Conservation (phyloP, 2,113 vertebrate genomes). For the Oenanthe melanoleuca region DNA sequence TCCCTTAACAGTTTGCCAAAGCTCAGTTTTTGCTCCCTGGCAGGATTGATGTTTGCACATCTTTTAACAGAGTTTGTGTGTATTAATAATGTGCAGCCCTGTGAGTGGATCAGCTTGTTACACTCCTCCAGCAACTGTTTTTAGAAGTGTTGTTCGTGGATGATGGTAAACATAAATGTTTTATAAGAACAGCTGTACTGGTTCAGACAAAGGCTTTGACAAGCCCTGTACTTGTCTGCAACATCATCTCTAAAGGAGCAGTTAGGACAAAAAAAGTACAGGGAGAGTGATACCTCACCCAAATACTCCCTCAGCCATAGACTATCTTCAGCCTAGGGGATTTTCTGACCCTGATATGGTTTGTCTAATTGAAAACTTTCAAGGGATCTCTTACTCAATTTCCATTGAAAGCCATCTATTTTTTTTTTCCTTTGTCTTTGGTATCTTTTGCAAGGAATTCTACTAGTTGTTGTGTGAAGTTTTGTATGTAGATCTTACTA, state of each 20-base stretch:
- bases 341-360: neutral
- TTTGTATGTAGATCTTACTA: neutral
- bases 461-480: neutral
- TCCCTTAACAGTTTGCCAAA: neutral
- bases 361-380: neutral
- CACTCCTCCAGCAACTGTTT: neutral
- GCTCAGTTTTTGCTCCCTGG: neutral
- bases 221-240: neutral
- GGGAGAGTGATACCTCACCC: neutral
- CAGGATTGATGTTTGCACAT: neutral
- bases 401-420: neutral
- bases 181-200: conserved; percentile 31
- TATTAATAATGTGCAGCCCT: neutral
- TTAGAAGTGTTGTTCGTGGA: neutral
- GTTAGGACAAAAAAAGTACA: neutral
- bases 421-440: neutral
- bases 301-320: neutral
- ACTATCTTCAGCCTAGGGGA: neutral
- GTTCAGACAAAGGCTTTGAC: conserved; percentile 18
- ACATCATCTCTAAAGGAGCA: neutral
- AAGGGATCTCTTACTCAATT: neutral
- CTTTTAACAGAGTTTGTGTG: neutral
- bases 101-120: neutral
- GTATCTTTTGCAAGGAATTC: neutral
- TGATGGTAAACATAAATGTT: conserved; percentile 5